A percentile compares a stretch with the other conserved stretches of the same genome.
phyloP scores from a whole-genome alignment of 2,113 vertebrate species.

The Corapipo altera region DNA sequence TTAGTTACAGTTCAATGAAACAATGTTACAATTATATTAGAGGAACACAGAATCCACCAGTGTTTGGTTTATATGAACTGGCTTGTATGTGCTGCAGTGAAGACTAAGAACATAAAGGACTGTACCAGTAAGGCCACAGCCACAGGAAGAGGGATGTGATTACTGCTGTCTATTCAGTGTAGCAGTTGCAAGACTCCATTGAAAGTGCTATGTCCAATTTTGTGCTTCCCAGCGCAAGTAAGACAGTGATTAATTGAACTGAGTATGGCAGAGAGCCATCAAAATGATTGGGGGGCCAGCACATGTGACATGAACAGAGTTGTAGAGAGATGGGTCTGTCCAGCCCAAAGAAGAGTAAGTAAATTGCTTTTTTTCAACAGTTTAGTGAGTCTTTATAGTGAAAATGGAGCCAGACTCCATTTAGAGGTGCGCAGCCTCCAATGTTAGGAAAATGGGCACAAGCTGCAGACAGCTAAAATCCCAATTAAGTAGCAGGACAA shows the following conservation, averaged over 20 bases:
- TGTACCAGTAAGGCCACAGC: not conserved
- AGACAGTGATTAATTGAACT: not conserved
- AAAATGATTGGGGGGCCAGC: rapidly evolving
- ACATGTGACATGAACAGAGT: not conserved
- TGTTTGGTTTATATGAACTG: not conserved
- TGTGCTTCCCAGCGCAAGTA: not conserved
- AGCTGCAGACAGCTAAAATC: not conserved
- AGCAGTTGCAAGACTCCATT: not conserved
- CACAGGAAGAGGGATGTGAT: not conserved
- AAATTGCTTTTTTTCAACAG: not conserved
- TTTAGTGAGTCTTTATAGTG: not conserved
- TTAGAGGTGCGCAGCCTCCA: not conserved
- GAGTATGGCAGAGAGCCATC: not conserved
- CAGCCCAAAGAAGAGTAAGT: not conserved
- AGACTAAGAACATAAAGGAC: not conserved
- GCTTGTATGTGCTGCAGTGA: not conserved
- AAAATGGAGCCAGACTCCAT: not conserved
- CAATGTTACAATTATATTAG: not conserved
- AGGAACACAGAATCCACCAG: not conserved
- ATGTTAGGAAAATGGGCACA: not conserved
- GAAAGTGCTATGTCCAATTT: not conserved
- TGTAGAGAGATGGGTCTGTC: not conserved
- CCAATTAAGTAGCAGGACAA: not conserved
- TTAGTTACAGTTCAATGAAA: not conserved
- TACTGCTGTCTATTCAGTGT: not conserved